Percentiles rank a stretch among this genome's conserved stretches.
Evolutionary conservation across 2,888 invertebrate genomes (phyloP).

Genomic region (Prosapia bicincta): DNA sequence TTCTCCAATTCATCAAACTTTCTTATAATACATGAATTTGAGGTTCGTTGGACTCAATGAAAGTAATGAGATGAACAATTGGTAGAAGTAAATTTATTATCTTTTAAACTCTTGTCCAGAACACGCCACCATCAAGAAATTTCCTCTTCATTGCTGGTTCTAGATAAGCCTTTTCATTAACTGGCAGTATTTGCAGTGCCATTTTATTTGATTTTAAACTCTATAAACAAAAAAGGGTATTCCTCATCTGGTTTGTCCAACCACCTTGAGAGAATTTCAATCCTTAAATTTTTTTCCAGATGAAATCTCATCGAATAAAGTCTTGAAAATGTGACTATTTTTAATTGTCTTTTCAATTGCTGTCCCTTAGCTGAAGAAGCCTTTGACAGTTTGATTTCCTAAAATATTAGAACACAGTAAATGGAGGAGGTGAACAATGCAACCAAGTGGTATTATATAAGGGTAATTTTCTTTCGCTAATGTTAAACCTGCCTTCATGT

Average conservation of each 20-base stretch:
- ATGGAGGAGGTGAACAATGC: slow-evolving; percentile 32
- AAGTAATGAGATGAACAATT: too few species aligned
- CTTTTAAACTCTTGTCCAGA: too few species aligned
- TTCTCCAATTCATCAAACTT: too few species aligned
- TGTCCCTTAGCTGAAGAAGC: slow-evolving; percentile 9
- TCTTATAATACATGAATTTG: too few species aligned
- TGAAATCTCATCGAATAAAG: slow-evolving; percentile 20
- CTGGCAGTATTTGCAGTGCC: slow-evolving; percentile 26
- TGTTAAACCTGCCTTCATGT: slow-evolving; percentile 29
- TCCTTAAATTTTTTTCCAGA: slow-evolving; percentile 22
- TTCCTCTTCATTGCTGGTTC: slow-evolving; percentile 19
- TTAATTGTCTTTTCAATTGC: slow-evolving; percentile 14
- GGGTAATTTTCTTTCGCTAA: slow-evolving; percentile 26
- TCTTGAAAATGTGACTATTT: slow-evolving; percentile 18
- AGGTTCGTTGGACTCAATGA: too few species aligned
- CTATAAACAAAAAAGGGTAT: too few species aligned
- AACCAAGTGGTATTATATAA: slow-evolving; percentile 2
- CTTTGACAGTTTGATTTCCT: slow-evolving; percentile 21
- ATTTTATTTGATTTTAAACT: slow-evolving; percentile 25
- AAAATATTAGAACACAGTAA: slow-evolving; percentile 29
- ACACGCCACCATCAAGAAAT: slow-evolving; percentile 29
- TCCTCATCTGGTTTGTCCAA: slow-evolving; percentile 29
- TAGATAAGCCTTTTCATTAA: too few species aligned
- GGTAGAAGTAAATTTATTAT: too few species aligned
- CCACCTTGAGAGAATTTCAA: slow-evolving; percentile 26